Percentiles rank a stretch among this genome's conserved stretches.
Conservation (phyloP, 2,113 vertebrate species). For the Pampusana beccarii region DNA sequence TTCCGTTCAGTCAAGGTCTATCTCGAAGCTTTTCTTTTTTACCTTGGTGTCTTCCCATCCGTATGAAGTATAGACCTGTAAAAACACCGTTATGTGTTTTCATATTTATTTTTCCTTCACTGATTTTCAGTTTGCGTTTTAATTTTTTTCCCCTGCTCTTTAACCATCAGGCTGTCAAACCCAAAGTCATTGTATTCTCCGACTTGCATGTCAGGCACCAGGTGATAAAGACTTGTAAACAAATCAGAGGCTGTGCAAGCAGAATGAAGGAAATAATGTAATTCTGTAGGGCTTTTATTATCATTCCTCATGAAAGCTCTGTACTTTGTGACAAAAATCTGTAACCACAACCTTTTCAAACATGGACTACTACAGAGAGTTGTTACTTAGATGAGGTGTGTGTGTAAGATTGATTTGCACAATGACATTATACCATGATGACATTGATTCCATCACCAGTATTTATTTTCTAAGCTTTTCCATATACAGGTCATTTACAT, state of each 20-base stretch:
- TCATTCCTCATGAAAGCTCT: background rate
- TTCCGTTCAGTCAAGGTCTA: background rate
- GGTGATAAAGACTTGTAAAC: constrained; percentile 7
- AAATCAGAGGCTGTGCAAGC: background rate
- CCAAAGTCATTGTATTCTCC: background rate
- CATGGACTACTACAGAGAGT: background rate
- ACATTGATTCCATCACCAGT: background rate
- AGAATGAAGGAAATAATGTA: background rate
- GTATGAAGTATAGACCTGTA: background rate
- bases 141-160: background rate
- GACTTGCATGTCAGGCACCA: background rate
- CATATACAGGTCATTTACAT: background rate
- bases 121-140: background rate
- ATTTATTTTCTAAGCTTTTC: constrained; percentile 16
- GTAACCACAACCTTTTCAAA: background rate
- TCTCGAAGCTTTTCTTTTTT: background rate
- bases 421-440: background rate
- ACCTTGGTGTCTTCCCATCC: background rate
- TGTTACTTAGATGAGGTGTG: background rate
- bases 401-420: background rate
- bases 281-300: constrained; percentile 7
- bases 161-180: background rate
- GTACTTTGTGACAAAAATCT: background rate
- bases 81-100: background rate
- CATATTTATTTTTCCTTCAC: background rate